Conservation (phyloP, 2,888 invertebrate genomes). For the Ctenicera cuprea region DNA sequence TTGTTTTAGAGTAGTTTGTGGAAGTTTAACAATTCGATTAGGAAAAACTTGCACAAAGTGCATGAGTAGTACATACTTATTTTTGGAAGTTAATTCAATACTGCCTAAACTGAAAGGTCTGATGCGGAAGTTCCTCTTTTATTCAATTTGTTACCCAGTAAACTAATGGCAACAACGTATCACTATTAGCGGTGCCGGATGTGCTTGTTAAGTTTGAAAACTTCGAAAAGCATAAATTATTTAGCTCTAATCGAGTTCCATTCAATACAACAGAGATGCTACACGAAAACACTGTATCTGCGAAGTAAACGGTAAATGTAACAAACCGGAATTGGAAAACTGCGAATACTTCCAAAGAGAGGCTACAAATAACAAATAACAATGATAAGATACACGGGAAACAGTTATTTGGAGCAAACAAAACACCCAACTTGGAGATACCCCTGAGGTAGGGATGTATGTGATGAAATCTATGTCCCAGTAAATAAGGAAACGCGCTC, state of each 20-base stretch:
- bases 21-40: slow-evolving; percentile 21
- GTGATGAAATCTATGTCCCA: background rate
- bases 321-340: background rate
- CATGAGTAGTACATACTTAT: slow-evolving; percentile 7
- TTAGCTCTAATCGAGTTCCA: too few species aligned
- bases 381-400: slow-evolving; percentile 9
- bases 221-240: too few species aligned
- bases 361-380: slow-evolving; percentile 7
- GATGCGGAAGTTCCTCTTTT: background rate
- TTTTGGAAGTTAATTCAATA: slow-evolving; percentile 19
- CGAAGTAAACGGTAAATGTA: too few species aligned
- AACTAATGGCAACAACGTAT: too few species aligned
- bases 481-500: background rate
- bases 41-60: slow-evolving; percentile 19
- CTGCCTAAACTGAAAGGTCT: background rate
- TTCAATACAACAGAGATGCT: too few species aligned
- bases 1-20: slow-evolving; percentile 24
- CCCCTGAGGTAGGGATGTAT: background rate
- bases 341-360: background rate
- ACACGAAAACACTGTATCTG: too few species aligned
- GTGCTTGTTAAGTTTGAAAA: too few species aligned
- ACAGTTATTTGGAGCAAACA: slow-evolving; percentile 6
- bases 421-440: slow-evolving; percentile 1
- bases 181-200: too few species aligned
- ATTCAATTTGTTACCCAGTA: too few species aligned